phyloP scores from a whole-genome alignment of 2,797 vertebrate species.

The Parotocinclus haroldoi region DNA sequence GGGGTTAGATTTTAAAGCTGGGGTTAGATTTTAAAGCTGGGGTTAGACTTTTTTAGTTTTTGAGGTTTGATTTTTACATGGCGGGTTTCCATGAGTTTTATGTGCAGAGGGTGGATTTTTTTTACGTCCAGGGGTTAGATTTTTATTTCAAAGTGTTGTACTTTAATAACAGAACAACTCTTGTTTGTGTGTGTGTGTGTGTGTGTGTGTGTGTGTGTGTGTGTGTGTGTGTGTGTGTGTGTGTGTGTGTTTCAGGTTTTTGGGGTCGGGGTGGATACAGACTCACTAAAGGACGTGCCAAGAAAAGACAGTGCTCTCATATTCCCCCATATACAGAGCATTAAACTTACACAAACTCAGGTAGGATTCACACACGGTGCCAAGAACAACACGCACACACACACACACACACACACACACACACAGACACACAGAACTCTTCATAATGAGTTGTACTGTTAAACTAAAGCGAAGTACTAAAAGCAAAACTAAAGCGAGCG shows the following conservation, averaged over 20 bases:
- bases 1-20: no score
- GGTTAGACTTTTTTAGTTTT: no score
- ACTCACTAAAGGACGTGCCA: slow-evolving; percentile 72
- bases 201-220: not conserved
- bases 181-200: slow-evolving; percentile 5
- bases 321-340: slow-evolving; percentile 88
- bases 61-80: no score
- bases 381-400: slow-evolving; percentile 10
- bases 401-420: no score
- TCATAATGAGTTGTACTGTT: not conserved
- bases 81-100: no score
- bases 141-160: no score
- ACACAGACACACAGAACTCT: no score
- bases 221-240: not conserved
- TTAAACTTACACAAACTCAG: slow-evolving; percentile 90
- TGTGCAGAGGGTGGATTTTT: no score
- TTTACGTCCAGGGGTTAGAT: no score
- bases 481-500: slow-evolving; percentile 8
- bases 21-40: no score
- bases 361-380: slow-evolving; percentile 60
- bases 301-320: slow-evolving; percentile 77
- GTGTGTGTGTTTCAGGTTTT: slow-evolving; percentile 76
- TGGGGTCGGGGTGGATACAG: slow-evolving; percentile 77
- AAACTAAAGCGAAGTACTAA: no score
- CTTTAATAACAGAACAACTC: no score